Conservation (phyloP, 2,888 invertebrate genomes). For the Lordiphosa andalusiaca region DNA sequence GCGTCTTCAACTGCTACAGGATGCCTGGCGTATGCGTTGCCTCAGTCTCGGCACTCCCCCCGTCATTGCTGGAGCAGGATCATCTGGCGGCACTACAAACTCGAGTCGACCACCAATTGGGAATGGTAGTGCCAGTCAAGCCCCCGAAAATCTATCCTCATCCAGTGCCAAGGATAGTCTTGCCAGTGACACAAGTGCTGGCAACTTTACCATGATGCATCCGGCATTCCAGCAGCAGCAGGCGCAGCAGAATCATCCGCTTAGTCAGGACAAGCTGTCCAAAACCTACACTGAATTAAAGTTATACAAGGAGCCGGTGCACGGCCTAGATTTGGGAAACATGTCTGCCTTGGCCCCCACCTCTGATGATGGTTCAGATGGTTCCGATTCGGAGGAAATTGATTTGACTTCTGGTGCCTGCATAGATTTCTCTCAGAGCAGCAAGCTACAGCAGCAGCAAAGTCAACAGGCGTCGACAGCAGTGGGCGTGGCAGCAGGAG, state of each 20-base stretch:
- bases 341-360: slow-evolving; percentile 67
- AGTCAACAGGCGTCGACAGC: slow-evolving; percentile 33
- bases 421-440: slow-evolving; percentile 80
- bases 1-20: slow-evolving; percentile 90
- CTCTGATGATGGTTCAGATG: slow-evolving; percentile 78
- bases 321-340: slow-evolving; percentile 56
- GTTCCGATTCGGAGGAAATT: slow-evolving; percentile 80
- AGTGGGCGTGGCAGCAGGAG: slow-evolving; percentile 2
- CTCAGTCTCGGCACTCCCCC: slow-evolving; percentile 86
- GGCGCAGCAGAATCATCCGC: slow-evolving; percentile 27
- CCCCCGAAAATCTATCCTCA: slow-evolving; percentile 72
- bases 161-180: slow-evolving; percentile 59
- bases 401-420: slow-evolving; percentile 80
- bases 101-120: slow-evolving; percentile 30
- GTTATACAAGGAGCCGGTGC: slow-evolving; percentile 75
- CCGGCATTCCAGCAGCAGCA: slow-evolving; percentile 77
- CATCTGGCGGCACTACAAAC: slow-evolving; percentile 3
- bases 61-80: slow-evolving; percentile 80
- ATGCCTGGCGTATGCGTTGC: slow-evolving; percentile 95
- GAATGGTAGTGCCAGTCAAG: slow-evolving; percentile 47
- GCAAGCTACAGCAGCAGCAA: slow-evolving; percentile 61
- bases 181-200: slow-evolving; percentile 40
- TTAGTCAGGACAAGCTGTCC: slow-evolving; percentile 49
- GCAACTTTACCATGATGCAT: slow-evolving; percentile 79
- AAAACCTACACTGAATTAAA: slow-evolving; percentile 80